These are phyloP conservation scores for Hipposideros armiger DNA, from an alignment of 2,113 vertebrate species.

Conservation along the genomic window DNA sequence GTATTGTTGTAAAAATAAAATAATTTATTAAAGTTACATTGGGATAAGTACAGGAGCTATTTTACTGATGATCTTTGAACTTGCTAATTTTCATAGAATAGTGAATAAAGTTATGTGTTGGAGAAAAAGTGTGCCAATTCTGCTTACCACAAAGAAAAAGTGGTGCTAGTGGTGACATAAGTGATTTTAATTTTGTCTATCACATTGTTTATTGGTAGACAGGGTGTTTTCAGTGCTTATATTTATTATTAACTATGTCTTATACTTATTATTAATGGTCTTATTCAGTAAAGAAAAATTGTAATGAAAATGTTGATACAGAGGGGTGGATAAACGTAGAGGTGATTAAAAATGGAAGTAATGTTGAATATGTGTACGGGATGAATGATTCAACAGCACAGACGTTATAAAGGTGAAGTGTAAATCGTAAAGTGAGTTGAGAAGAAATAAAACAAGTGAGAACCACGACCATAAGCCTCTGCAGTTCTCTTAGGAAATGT, in stretches of 20 bases:
- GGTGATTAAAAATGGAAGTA: constrained; percentile 31
- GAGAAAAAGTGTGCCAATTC: not conserved
- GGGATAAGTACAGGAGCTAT: not conserved
- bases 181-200: constrained; percentile 14
- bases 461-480: not conserved
- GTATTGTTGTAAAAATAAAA: constrained; percentile 36
- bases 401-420: not conserved
- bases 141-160: not conserved
- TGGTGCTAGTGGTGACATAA: not conserved
- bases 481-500: not conserved
- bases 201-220: not conserved
- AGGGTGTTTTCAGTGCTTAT: constrained; percentile 1
- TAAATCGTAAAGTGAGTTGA: constrained; percentile 47
- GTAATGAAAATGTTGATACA: not conserved
- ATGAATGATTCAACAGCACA: not conserved
- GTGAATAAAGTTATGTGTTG: not conserved
- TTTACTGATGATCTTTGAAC: not conserved
- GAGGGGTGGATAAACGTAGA: not conserved
- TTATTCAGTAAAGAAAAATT: not conserved
- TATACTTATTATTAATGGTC: not conserved
- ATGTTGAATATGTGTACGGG: not conserved
- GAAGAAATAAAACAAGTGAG: constrained; percentile 42
- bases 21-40: not conserved
- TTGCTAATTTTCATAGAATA: constrained; percentile 47
- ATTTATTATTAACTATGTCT: not conserved